Base-by-base conservation (phyloP, 2,888 invertebrate genomes). In the Apodemia hepburni region DNA sequence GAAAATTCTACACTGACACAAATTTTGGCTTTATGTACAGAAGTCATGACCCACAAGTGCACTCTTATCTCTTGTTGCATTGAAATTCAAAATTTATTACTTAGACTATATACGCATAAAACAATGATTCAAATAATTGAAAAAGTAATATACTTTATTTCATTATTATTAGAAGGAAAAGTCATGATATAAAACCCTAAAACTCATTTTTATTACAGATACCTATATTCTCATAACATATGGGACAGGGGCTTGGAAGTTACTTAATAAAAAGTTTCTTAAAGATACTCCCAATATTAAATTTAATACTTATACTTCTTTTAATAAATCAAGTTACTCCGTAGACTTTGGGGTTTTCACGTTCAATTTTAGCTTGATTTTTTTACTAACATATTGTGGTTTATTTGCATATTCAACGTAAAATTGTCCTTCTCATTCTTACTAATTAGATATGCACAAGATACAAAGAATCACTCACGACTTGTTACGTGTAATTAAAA, bases 271-370 rank as follows among this genome's bases (percentile, higher is more conserved):
- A 51, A 51, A 51, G 51, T 51, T 51, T 51, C 51, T 18, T 51
- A 9, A 51, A 51, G 51, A 51, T 51, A 49, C 49, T 49, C 49
- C 22, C 51, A 51, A 51, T 51, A 51, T 51, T 51, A 51, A 51
- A 51, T 51, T 51, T 51, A 51, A 51, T 42, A 42, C 51, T 51
- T 51, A 51, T 51, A 51, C 51, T 54, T 54, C 27, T 54, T 54
- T 54, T 54, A 54, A 54, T 54, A 54, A 54, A 54, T 54, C 54
- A 54, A 54, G 54, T 54, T 54, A 54, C 54, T 54, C 27, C 22
- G 54, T 27, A 54, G 54, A 54, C 27, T 54, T 54, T 27, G 54
- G 27, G 54, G 27, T 54, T 54, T 54, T 15, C 5, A 22, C 27
- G 51, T 54, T 27, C 4, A 22, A 54, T 22, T 27, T 51, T 51